phyloP scores from a whole-genome alignment of 2,797 vertebrate genomes.

The Lemur catta region DNA sequence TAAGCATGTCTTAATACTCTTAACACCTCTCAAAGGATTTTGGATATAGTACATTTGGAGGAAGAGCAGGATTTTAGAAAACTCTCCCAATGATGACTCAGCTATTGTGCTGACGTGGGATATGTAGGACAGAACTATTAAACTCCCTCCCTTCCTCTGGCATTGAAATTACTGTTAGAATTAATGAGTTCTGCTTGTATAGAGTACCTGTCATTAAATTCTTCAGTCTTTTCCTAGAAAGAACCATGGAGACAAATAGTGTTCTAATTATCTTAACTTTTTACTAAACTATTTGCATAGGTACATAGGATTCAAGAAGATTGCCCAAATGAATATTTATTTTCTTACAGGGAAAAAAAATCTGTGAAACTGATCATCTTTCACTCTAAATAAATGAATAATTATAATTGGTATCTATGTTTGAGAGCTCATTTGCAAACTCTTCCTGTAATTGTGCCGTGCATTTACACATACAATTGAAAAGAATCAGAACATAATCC shows the following conservation, averaged over 20 bases:
- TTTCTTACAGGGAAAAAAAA: slow-evolving; percentile 44
- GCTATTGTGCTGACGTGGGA: background rate
- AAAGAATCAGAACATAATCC: slow-evolving; percentile 27
- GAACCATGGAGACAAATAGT: background rate
- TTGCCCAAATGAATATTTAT: slow-evolving; percentile 19
- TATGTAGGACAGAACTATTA: background rate
- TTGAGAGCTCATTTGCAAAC: slow-evolving; percentile 41
- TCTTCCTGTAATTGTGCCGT: slow-evolving; percentile 2
- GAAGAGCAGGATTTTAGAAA: background rate
- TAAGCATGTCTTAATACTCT: background rate
- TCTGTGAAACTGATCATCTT: slow-evolving; percentile 36
- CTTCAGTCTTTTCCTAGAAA: slow-evolving; percentile 39
- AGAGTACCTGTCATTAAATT: background rate
- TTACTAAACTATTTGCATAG: background rate
- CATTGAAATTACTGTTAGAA: background rate
- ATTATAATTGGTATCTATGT: slow-evolving; percentile 41
- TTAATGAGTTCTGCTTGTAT: background rate
- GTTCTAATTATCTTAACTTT: slow-evolving; percentile 13
- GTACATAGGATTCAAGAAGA: slow-evolving; percentile 25
- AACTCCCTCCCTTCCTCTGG: background rate
- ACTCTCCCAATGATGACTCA: background rate
- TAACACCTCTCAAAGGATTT: background rate
- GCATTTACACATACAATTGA: slow-evolving; percentile 21
- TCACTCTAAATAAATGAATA: slow-evolving; percentile 52
- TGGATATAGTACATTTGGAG: background rate